Evolutionary conservation across 30 jellyfish, hydroid and myxozoan genomes (phyloP).

Genomic region (Euphysa ruthae): DNA sequence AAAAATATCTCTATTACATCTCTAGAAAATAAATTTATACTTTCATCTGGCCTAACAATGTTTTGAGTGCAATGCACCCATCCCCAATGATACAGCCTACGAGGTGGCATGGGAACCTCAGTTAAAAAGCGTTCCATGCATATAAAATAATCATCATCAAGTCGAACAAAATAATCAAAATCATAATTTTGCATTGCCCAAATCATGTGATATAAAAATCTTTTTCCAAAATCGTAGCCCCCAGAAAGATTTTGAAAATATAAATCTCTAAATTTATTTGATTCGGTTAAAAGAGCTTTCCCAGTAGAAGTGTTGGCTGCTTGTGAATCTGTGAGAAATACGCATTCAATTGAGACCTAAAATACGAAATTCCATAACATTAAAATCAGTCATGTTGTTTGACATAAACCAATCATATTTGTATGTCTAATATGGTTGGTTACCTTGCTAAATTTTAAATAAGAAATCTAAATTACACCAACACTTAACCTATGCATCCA

Average conservation of each 20-base stretch:
- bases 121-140: constrained; percentile 37
- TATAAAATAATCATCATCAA: constrained; percentile 75
- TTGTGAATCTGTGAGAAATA: constrained; percentile 61
- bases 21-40: constrained; percentile 14
- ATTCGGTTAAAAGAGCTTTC: constrained; percentile 13
- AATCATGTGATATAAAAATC: constrained; percentile 66
- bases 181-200: constrained; percentile 62
- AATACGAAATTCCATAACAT: too few relatives aligned
- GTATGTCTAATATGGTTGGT: too few relatives aligned
- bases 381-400: too few relatives aligned
- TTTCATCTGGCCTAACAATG: constrained; percentile 33
- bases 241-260: constrained; percentile 46
- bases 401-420: too few relatives aligned
- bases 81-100: constrained; percentile 32
- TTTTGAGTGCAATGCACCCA: constrained; percentile 11
- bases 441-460: too few relatives aligned
- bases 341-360: constrained; percentile 49
- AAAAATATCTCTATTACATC: constrained; percentile 21
- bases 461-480: too few relatives aligned
- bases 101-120: constrained; percentile 23
- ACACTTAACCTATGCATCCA: too few relatives aligned
- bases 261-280: constrained; percentile 27
- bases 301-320: not conserved
- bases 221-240: constrained; percentile 72
- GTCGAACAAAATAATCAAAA: constrained; percentile 60